Percentiles rank a stretch among this genome's conserved stretches.
Evolutionary conservation across 2,888 invertebrate genomes (phyloP).

Genomic region (Empis livida): DNA sequence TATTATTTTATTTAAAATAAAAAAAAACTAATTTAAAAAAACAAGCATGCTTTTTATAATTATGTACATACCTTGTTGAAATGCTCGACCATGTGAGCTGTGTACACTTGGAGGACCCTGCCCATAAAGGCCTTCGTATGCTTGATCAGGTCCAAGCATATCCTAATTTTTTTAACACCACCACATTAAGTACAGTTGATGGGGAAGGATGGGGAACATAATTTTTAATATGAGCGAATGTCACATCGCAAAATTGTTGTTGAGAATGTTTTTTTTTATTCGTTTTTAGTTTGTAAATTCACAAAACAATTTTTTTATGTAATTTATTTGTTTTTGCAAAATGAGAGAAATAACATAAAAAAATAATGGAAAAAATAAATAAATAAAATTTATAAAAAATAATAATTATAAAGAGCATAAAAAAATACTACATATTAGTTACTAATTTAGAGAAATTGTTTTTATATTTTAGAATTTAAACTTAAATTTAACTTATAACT

Average conservation of each 20-base stretch:
- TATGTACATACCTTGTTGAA: slow-evolving; percentile 68
- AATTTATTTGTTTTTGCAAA: too few species aligned
- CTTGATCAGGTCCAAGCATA: slow-evolving; percentile 76
- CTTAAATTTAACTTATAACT: too few species aligned
- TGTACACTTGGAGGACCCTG: slow-evolving; percentile 81
- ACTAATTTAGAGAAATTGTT: too few species aligned
- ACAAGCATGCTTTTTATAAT: slow-evolving; percentile 13
- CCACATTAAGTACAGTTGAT: slow-evolving; percentile 11
- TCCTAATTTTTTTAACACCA: slow-evolving; percentile 24
- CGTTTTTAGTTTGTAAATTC: slow-evolving; percentile 8
- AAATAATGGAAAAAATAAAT: background rate
- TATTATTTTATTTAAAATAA: background rate
- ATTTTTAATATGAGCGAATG: too few species aligned
- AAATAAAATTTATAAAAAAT: too few species aligned
- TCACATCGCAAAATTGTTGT: background rate
- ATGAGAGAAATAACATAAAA: too few species aligned
- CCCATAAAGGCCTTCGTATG: slow-evolving; percentile 86
- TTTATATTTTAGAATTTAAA: too few species aligned
- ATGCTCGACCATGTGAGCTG: slow-evolving; percentile 64
- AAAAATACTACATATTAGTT: too few species aligned
- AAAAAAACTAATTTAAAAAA: background rate
- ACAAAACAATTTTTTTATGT: background rate
- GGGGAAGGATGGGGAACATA: too few species aligned
- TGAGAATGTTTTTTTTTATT: slow-evolving; percentile 2
- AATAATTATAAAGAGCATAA: too few species aligned